Conservation (phyloP, 2,888 invertebrate genomes). For the Panopea generosa region DNA sequence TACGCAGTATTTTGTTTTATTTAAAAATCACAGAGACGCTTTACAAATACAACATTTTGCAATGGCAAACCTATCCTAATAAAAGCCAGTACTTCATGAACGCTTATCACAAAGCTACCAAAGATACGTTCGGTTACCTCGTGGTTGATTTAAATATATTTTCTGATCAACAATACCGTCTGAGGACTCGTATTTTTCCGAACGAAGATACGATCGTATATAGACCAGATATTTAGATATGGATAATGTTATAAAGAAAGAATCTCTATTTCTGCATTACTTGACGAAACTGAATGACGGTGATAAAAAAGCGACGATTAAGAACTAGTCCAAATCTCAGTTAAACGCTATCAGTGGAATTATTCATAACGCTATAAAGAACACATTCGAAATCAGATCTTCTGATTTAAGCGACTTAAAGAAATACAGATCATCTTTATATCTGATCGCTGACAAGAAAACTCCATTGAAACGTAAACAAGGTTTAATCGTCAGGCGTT, state of each 20-base stretch:
- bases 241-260: constrained; percentile 9
- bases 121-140: background rate
- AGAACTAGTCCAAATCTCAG: constrained; percentile 8
- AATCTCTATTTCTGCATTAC: constrained; percentile 24
- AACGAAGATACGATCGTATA: constrained; percentile 10
- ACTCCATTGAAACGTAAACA: constrained; percentile 7
- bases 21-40: constrained; percentile 1
- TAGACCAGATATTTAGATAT: constrained; percentile 1
- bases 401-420: constrained; percentile 1
- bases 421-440: background rate
- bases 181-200: constrained; percentile 28
- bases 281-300: constrained; percentile 2
- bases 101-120: constrained; percentile 8
- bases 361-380: constrained; percentile 1
- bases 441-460: constrained; percentile 5
- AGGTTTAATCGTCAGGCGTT: background rate
- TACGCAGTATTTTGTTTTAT: background rate
- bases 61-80: background rate
- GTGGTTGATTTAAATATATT: constrained; percentile 13
- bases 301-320: constrained; percentile 14
- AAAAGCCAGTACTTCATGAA: constrained; percentile 18
- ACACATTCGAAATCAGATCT: background rate
- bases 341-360: constrained; percentile 11
- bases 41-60: constrained; percentile 19
- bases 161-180: constrained; percentile 9